phyloP scores from a whole-genome alignment of 2,888 invertebrate genomes.

The Osmoderma eremita region DNA sequence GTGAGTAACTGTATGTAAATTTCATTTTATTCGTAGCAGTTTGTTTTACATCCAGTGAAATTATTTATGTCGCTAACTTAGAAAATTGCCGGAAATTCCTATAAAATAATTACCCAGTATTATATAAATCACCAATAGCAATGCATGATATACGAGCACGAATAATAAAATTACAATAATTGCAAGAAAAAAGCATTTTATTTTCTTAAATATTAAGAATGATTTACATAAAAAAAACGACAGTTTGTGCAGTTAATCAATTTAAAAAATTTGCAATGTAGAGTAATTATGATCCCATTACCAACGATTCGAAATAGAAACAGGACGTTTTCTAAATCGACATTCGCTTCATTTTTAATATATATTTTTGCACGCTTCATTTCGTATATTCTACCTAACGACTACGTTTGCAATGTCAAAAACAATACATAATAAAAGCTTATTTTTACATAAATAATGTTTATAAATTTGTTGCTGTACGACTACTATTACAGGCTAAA shows the following conservation, averaged over 20 bases:
- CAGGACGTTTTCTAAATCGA: constrained; percentile 29
- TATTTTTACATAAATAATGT: constrained; percentile 42
- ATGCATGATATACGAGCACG: constrained; percentile 25
- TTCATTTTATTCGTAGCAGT: no score
- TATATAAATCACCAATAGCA: background rate
- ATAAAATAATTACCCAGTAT: background rate
- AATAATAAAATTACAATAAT: constrained; percentile 43
- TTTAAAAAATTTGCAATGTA: constrained; percentile 38
- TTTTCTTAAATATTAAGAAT: constrained; percentile 58
- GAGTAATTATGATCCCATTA: constrained; percentile 39
- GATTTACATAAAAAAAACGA: constrained; percentile 56
- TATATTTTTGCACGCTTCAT: constrained; percentile 38
- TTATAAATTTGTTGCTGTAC: constrained; percentile 37
- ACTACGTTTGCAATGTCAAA: constrained; percentile 41
- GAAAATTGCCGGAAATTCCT: constrained; percentile 20
- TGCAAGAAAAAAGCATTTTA: constrained; percentile 55
- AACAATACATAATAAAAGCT: constrained; percentile 42
- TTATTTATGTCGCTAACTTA: background rate
- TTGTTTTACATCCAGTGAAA: no score
- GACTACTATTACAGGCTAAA: constrained; percentile 43
- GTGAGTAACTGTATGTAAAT: no score
- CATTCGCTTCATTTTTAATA: constrained; percentile 24
- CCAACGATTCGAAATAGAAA: constrained; percentile 40
- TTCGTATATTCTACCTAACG: constrained; percentile 32
- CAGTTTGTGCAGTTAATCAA: constrained; percentile 54